Evolutionary conservation across 1,140 invertebrate species (phyloP).

Genomic region (Hetaerina americana): DNA sequence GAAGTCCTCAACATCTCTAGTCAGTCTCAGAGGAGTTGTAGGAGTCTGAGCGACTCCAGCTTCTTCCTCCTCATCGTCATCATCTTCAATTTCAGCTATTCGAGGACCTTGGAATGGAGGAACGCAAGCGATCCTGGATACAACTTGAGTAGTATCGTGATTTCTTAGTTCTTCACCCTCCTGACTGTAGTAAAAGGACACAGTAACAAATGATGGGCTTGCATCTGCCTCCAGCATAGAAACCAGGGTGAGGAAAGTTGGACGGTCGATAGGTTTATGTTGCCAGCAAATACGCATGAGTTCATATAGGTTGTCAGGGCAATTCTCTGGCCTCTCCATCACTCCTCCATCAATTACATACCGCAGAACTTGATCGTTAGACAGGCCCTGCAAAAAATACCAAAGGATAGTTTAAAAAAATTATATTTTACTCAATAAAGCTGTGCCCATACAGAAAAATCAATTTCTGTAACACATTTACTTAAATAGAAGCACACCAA

Average conservation of each 20-base stretch:
- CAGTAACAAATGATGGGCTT: slow-evolving; percentile 41
- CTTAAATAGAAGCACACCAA: too few relatives aligned
- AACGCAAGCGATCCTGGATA: not conserved
- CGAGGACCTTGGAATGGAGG: not conserved
- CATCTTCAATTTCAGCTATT: not conserved
- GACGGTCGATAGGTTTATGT: slow-evolving; percentile 56
- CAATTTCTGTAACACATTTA: slow-evolving; percentile 4
- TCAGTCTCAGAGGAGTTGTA: slow-evolving; percentile 6
- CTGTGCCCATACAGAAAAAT: too few relatives aligned
- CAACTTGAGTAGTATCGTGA: not conserved
- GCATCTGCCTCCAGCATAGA: slow-evolving; percentile 43
- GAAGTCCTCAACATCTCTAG: slow-evolving; percentile 3
- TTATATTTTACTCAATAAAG: too few relatives aligned
- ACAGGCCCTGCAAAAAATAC: slow-evolving; percentile 38
- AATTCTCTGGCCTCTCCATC: slow-evolving; percentile 88
- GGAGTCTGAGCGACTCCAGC: slow-evolving; percentile 4
- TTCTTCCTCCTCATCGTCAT: slow-evolving; percentile 16
- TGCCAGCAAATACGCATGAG: slow-evolving; percentile 86
- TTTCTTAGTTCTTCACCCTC: slow-evolving; percentile 42
- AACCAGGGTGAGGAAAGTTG: slow-evolving; percentile 72
- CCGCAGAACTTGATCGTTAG: slow-evolving; percentile 63
- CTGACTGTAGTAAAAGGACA: slow-evolving; percentile 67
- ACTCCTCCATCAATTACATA: slow-evolving; percentile 83
- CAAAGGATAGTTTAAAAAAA: too few relatives aligned
- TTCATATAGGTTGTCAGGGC: slow-evolving; percentile 75